phyloP scores from a whole-genome alignment of 2,888 invertebrate genomes.

The Tinea trinotella region DNA sequence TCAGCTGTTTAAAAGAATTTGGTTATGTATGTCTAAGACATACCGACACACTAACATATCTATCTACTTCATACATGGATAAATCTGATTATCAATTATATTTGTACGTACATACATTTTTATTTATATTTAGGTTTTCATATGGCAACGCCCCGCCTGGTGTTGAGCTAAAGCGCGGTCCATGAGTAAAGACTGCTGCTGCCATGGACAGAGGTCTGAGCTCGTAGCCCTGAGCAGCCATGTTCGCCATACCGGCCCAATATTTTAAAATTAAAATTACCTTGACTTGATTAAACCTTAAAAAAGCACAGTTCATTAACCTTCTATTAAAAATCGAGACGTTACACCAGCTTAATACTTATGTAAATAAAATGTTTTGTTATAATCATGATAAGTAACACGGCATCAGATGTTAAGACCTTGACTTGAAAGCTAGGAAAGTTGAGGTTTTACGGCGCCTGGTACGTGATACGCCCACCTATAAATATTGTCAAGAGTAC shows the following conservation, averaged over 20 bases:
- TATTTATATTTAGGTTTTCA: too few species aligned
- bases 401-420: slow-evolving; percentile 13
- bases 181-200: too few species aligned
- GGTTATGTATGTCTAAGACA: neutral
- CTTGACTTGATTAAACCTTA: too few species aligned
- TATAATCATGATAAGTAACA: slow-evolving; percentile 12
- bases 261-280: too few species aligned
- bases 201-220: too few species aligned
- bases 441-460: slow-evolving; percentile 9
- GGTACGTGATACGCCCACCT: slow-evolving; percentile 6
- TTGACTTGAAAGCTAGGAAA: slow-evolving; percentile 8
- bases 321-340: neutral
- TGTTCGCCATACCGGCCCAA: too few species aligned
- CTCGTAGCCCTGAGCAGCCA: too few species aligned
- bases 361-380: neutral
- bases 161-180: too few species aligned
- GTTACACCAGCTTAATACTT: neutral
- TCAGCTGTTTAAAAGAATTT: neutral
- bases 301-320: neutral
- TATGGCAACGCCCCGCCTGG: too few species aligned
- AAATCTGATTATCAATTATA: too few species aligned
- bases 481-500: slow-evolving; percentile 7
- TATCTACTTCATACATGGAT: too few species aligned
- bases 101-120: too few species aligned
- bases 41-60: neutral